A percentile compares a stretch with the other conserved stretches of the same genome.
Conservation (phyloP, 2,113 vertebrate species). For the Lepisosteus oculatus region DNA sequence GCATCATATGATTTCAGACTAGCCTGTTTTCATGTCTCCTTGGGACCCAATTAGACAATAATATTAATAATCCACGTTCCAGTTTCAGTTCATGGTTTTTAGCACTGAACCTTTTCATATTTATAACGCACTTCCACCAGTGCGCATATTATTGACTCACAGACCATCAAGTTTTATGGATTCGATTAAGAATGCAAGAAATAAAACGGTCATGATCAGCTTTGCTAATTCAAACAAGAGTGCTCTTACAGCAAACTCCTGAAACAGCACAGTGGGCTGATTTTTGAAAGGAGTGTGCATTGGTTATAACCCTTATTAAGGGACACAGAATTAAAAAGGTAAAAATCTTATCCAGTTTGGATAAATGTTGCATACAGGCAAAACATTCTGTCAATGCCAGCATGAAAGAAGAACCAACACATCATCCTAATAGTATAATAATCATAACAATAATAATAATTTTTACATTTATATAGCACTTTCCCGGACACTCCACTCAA, state of each 20-base stretch:
- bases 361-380: too few relatives aligned
- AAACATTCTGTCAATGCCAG: too few relatives aligned
- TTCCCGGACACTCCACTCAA: too few relatives aligned
- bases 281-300: conserved; percentile 54
- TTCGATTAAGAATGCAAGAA: conserved; percentile 51
- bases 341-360: conserved; percentile 48
- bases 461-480: too few relatives aligned
- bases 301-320: conserved; percentile 49
- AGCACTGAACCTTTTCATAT: too few relatives aligned
- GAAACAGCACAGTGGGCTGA: conserved; percentile 18
- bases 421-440: too few relatives aligned
- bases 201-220: conserved; percentile 55
- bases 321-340: conserved; percentile 54
- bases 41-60: conserved; percentile 64
- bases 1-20: conserved; percentile 39
- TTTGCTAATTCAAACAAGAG: conserved; percentile 51
- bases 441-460: too few relatives aligned
- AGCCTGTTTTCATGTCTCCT: conserved; percentile 35
- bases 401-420: too few relatives aligned
- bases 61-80: conserved; percentile 56
- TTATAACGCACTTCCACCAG: conserved; percentile 28
- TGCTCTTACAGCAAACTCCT: conserved; percentile 26
- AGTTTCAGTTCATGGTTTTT: conserved; percentile 7
- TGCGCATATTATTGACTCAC: conserved; percentile 48
- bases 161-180: conserved; percentile 57